A percentile compares a stretch with the other conserved stretches of the same genome.
These are phyloP conservation scores for Hemiprocne comata DNA, from an alignment of 2,113 vertebrate species.

Conservation along the genomic window DNA sequence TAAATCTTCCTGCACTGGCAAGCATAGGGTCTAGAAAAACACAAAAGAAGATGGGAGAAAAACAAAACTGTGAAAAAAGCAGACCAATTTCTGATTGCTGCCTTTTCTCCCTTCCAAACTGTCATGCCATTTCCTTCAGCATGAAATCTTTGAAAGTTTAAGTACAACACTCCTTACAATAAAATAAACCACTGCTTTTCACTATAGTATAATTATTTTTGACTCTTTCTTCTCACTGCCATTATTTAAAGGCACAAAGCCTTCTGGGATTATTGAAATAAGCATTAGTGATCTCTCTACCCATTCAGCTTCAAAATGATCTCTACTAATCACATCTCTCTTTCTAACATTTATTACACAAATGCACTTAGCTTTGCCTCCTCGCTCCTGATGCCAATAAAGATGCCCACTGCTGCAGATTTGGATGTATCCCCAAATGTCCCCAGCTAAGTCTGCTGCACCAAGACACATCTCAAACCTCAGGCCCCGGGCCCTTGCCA, in stretches of 20 bases:
- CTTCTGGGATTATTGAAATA: neutral
- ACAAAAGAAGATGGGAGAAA: neutral
- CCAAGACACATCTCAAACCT: accelerated
- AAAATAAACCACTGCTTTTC: neutral
- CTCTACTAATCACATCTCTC: neutral
- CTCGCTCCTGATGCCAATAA: neutral
- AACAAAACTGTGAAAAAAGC: neutral
- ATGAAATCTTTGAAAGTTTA: neutral
- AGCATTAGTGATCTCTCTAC: neutral
- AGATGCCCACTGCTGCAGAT: neutral
- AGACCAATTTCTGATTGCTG: neutral
- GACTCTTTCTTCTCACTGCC: neutral
- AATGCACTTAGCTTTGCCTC: neutral
- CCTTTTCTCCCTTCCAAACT: neutral
- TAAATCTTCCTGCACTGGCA: neutral
- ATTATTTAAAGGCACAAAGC: neutral
- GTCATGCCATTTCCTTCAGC: neutral
- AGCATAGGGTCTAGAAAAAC: neutral
- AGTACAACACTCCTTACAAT: neutral
- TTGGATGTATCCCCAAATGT: neutral
- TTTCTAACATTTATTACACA: neutral
- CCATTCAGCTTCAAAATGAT: neutral
- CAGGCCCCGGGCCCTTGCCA: accelerated
- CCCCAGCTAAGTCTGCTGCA: accelerated
- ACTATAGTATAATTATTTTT: neutral